phyloP scores from a whole-genome alignment of 2,888 invertebrate species.

The Patella pellucida region DNA sequence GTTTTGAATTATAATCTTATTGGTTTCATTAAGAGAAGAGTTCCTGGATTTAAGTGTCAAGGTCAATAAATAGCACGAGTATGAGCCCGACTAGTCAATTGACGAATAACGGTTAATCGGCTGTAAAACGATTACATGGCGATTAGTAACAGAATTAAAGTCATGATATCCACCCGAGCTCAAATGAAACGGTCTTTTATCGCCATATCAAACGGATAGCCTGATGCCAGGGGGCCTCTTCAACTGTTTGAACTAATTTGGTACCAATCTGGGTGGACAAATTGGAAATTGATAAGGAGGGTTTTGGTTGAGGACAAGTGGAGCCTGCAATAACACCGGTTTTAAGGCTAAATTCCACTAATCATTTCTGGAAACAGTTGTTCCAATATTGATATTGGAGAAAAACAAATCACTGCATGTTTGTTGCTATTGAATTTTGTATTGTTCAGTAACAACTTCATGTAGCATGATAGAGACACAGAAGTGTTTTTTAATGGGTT shows the following conservation, averaged over 20 bases:
- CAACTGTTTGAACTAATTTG: neutral
- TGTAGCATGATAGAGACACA: no score
- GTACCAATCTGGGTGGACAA: neutral
- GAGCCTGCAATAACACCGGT: slow-evolving; percentile 4
- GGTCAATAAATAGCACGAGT: neutral
- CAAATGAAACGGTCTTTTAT: neutral
- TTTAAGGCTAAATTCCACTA: neutral
- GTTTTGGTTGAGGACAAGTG: neutral
- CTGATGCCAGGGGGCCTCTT: neutral
- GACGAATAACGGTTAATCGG: neutral
- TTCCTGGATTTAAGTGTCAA: neutral
- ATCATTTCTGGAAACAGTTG: neutral
- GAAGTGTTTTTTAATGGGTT: no score
- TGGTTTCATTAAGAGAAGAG: neutral
- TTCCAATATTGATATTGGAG: neutral
- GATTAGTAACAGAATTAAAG: slow-evolving; percentile 5
- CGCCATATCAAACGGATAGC: neutral
- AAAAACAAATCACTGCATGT: no score
- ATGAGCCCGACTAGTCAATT: no score
- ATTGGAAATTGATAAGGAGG: neutral
- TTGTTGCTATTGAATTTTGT: no score
- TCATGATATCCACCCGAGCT: neutral
- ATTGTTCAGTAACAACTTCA: no score
- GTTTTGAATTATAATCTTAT: neutral
- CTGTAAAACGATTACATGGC: neutral